These are phyloP conservation scores for Pleuronectes platessa DNA, from an alignment of 2,113 vertebrate genomes.

Conservation along the genomic window DNA sequence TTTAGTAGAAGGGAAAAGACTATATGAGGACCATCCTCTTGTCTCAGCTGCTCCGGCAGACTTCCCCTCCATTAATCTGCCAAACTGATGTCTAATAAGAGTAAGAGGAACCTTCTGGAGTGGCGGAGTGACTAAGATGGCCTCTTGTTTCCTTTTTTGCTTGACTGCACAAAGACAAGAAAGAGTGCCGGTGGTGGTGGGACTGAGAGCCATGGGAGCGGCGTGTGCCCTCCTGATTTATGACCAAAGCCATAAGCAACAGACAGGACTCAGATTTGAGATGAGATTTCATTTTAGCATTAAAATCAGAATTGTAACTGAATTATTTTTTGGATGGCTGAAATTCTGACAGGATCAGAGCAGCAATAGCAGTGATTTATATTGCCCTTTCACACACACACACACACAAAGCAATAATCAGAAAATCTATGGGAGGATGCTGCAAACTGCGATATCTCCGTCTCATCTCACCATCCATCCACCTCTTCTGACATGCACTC, in stretches of 20 bases:
- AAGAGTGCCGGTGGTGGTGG: not conserved
- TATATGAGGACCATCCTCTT: not conserved
- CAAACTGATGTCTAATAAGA: conserved; percentile 37
- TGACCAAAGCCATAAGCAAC: too few species aligned
- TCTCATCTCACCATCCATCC: conserved; percentile 10
- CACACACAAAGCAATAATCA: too few species aligned
- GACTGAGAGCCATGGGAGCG: not conserved
- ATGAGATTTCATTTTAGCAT: not conserved
- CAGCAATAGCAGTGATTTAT: too few species aligned
- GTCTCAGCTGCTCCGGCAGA: conserved; percentile 47
- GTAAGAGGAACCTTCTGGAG: conserved; percentile 52
- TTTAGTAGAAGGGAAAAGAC: conserved; percentile 22
- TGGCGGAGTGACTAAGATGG: conserved; percentile 20
- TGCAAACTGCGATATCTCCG: not conserved
- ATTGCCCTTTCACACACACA: too few species aligned
- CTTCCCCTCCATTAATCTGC: conserved; percentile 52
- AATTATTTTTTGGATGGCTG: too few species aligned
- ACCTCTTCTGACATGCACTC: not conserved
- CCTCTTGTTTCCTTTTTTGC: conserved; percentile 33
- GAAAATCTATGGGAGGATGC: not conserved
- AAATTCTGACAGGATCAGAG: too few species aligned
- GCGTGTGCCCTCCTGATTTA: not conserved
- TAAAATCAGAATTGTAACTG: too few species aligned
- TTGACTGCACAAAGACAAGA: conserved; percentile 51
- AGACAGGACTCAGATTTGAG: not conserved